Evolutionary conservation across 2,113 vertebrate genomes (phyloP).

Genomic region (Campylomormyrus numenius): DNA sequence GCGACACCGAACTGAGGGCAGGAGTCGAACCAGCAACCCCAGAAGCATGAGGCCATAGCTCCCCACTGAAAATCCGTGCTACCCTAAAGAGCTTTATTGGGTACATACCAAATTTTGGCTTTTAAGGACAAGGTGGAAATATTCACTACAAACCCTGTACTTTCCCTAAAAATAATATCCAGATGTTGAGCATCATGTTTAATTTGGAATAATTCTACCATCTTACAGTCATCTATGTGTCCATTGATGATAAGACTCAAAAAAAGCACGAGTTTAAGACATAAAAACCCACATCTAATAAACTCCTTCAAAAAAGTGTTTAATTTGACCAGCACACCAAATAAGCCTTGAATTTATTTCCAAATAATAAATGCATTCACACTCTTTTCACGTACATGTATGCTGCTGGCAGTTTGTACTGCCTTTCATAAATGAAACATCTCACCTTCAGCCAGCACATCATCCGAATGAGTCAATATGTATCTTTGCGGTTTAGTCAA

Average conservation of each 20-base stretch:
- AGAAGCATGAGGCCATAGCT: neutral
- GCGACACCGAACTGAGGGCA: neutral
- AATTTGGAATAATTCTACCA: neutral
- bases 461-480: conserved; percentile 21
- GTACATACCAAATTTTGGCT: neutral
- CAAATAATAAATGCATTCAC: neutral
- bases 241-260: neutral
- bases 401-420: neutral
- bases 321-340: neutral
- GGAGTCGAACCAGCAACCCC: neutral
- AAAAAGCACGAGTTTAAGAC: no score
- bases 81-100: neutral
- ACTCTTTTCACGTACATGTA: neutral
- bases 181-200: neutral
- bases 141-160: neutral
- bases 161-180: neutral
- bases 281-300: neutral
- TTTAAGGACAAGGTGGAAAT: neutral
- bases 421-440: conserved; percentile 17
- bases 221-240: neutral
- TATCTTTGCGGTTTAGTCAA: conserved; percentile 26
- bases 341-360: neutral
- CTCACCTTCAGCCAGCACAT: conserved; percentile 13
- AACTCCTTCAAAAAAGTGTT: neutral
- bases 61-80: neutral